Percentiles rank a stretch among this genome's conserved stretches.
phyloP scores from a whole-genome alignment of 1,140 invertebrate genomes.

The Atta texana region DNA sequence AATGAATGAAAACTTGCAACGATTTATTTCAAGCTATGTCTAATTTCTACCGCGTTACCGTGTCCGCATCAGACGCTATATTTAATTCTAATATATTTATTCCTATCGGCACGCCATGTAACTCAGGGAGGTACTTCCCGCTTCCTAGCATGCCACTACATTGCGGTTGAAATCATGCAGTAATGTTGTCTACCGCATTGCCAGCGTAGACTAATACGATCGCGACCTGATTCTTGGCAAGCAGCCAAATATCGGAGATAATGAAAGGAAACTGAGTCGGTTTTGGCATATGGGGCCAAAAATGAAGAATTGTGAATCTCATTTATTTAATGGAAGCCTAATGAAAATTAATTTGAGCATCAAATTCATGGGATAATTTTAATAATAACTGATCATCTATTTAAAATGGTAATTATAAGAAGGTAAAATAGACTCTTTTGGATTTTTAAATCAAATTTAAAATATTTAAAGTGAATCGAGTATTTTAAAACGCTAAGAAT shows the following conservation, averaged over 20 bases:
- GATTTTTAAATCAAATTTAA: not conserved
- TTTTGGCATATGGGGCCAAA: not conserved
- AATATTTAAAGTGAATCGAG: too few relatives aligned
- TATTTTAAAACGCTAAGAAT: not conserved
- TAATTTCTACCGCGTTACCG: not conserved
- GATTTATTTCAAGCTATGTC: not conserved
- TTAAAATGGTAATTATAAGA: not conserved
- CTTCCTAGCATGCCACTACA: slow-evolving; percentile 44
- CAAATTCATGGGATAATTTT: not conserved
- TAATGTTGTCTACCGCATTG: slow-evolving; percentile 51
- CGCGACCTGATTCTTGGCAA: slow-evolving; percentile 23
- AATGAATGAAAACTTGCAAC: not conserved
- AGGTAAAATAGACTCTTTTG: not conserved
- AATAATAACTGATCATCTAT: not conserved
- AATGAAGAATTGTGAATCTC: not conserved
- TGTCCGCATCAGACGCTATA: slow-evolving; percentile 9
- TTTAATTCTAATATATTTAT: slow-evolving; percentile 30
- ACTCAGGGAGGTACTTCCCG: not conserved
- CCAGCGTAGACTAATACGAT: slow-evolving; percentile 31
- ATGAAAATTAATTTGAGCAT: slow-evolving; percentile 2
- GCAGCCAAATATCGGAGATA: slow-evolving; percentile 30
- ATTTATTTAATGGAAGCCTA: not conserved
- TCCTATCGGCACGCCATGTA: not conserved
- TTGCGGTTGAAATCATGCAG: slow-evolving; percentile 13
- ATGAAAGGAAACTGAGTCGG: not conserved